Evolutionary conservation across 2,797 vertebrate genomes (phyloP).

Genomic region (Lagocephalus sceleratus): DNA sequence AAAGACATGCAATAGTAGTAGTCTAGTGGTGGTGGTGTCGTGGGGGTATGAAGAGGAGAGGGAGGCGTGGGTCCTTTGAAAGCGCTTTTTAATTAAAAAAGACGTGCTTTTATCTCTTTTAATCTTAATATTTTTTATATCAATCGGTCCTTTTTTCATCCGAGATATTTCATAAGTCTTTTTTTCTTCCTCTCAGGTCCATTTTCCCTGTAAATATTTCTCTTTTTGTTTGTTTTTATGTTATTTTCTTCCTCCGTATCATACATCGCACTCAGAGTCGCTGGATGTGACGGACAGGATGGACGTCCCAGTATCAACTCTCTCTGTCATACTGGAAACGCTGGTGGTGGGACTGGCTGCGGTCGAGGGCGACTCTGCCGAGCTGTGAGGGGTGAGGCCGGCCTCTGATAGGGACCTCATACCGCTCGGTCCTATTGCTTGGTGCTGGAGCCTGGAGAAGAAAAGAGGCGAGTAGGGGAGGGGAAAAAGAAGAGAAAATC

Average conservation of each 20-base stretch:
- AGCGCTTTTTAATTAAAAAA: constrained; percentile 83
- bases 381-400: constrained; percentile 95
- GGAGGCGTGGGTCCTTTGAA: constrained; percentile 90
- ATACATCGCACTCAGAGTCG: constrained; percentile 99
- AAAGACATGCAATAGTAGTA: constrained; percentile 84
- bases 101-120: constrained; percentile 92
- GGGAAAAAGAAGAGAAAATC: constrained; percentile 29
- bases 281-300: constrained; percentile 99
- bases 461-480: constrained; percentile 52
- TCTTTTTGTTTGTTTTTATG: constrained; percentile 71
- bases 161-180: constrained; percentile 79
- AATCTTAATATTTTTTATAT: constrained; percentile 80
- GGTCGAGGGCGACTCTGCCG: constrained; percentile 96
- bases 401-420: constrained; percentile 97
- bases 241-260: constrained; percentile 72
- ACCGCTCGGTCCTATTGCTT: constrained; percentile 96
- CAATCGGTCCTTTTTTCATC: constrained; percentile 83
- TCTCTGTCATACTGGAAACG: constrained; percentile 95
- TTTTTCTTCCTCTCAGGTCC: constrained; percentile 80
- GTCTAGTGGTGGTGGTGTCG: constrained; percentile 45
- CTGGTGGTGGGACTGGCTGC: constrained; percentile 98
- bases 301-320: constrained; percentile 95
- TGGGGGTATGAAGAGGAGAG: constrained; percentile 77
- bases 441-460: constrained; percentile 93
- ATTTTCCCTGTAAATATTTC: constrained; percentile 84